Base-by-base conservation (phyloP, 2,888 invertebrate species). In the Plusia festucae region DNA sequence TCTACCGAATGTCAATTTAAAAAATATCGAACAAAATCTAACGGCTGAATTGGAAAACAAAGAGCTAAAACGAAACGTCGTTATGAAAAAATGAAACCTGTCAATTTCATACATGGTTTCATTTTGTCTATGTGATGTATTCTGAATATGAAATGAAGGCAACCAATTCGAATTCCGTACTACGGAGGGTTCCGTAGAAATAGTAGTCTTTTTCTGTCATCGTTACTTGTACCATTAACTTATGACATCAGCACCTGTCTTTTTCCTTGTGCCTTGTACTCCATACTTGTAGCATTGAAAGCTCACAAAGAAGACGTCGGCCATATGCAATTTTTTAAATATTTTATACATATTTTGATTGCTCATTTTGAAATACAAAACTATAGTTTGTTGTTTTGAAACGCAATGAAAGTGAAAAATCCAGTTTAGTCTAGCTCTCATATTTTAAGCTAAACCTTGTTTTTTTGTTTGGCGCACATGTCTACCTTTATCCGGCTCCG, bases 101-200 rank as follows among this genome's bases (percentile, higher is more conserved):
- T 66, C 70, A 56, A 63, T 65, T 65, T 54, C 63, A 65, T 49
- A 64, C 60, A 22, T n/a, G 32, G 53, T 44, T 71, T 59, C 68
- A 58, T 70, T 74, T 53, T 63, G 44, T 69, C 53, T 30, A 18
- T 70, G 61, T 62, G 64, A 78, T 56, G 18, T 61, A 69, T 75
- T 69, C 68, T 58, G 76, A 65, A 76, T 70, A 73, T 65, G 55
- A 70, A 68, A 69, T 74, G 51, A 24, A 63, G 34, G 16, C 32
- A 34, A 22, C 51, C 69, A 68, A 51, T 49, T 13, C 20, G 56
- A 22, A 1, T 11, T 32, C 9, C 16, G 8, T 15, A 40, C 27
- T 22, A n/a, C 7, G 15, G 6, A 0, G 20, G 30, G 34, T 65
- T 74, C 60, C n/a, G 54, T 57, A 49, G 30, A 8, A 7, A 7